phyloP scores from a whole-genome alignment of 1,140 invertebrate genomes.

The Luehdorfia chinensis region DNA sequence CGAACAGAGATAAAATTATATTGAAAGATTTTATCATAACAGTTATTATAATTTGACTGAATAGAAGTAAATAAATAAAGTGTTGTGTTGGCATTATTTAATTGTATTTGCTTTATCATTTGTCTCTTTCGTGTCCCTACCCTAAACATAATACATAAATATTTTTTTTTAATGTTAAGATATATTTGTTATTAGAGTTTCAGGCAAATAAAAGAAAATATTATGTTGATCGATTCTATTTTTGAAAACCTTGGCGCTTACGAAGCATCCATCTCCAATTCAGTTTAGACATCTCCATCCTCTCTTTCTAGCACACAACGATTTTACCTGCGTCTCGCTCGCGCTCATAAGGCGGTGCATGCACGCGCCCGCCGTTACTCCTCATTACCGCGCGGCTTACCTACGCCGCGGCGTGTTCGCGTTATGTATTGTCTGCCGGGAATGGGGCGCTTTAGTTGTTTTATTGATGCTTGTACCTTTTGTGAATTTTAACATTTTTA shows the following conservation, averaged over 20 bases:
- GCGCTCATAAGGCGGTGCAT: conserved; percentile 46
- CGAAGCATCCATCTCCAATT: conserved; percentile 47
- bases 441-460: conserved; percentile 56
- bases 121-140: too few species aligned
- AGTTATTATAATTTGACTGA: too few species aligned
- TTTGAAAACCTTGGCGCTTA: conserved; percentile 7
- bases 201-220: too few species aligned
- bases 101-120: too few species aligned
- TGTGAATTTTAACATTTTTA: conserved; percentile 15
- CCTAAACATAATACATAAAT: too few species aligned
- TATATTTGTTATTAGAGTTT: too few species aligned
- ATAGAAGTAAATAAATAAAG: too few species aligned
- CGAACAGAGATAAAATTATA: too few species aligned
- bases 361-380: conserved; percentile 63
- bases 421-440: conserved; percentile 51
- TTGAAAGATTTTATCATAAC: too few species aligned
- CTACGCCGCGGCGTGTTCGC: conserved; percentile 28
- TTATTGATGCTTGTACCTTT: conserved; percentile 52
- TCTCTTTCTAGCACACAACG: conserved; percentile 16
- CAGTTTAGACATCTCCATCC: conserved; percentile 33
- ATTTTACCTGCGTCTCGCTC: conserved; percentile 26
- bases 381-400: conserved; percentile 62
- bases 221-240: conserved; percentile 19
- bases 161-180: too few species aligned
- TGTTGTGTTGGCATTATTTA: too few species aligned